Base-by-base conservation (phyloP, 1,140 invertebrate genomes). In the Drosophila mayri region DNA sequence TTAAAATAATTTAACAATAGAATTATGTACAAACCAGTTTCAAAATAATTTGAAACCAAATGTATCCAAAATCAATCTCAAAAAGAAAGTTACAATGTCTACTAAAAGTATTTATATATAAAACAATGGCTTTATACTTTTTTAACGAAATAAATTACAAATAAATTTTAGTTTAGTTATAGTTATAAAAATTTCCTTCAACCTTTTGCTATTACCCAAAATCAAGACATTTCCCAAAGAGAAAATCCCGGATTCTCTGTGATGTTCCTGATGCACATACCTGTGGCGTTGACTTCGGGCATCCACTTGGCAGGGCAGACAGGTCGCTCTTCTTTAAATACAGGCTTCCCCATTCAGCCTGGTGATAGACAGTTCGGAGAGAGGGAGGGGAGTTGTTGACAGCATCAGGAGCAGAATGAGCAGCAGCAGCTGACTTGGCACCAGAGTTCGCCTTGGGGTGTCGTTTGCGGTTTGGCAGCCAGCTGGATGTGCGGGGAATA, bases 351-450 rank as follows among this genome's bases (percentile, higher is more conserved):
- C 63, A 49, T 22, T 55, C 35, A 74, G 18, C 60, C 35, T 40
- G 41, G 50, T 82, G 75, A 85, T 79, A 70, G 79, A 82, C 82
- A 79, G 64, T 59, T 25, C 55, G 54, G 47, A 35, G 57, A 41
- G 70, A 66, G 43, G 71, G 37, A 65, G 25, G 25, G 25, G 25
- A 25, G 25, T 22, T 67, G 63, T 70, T 83, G 82, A 50, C 60
- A 59, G 50, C 46, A 61, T 32, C 59, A 60, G 54, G 37, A 62
- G 43, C 72, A 25, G 20, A 16, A 66, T 12, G 16, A 64, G 46
- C 18, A 35, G 58, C 55, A 81, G 44, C 76, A 70, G 73, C 74
- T 57, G 67, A 72, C 55, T 66, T 60, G 32, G 38, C 37, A 37
- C 20, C 30, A 32, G 7, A 60, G 44, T 28, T 65, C 49, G 73